Evolutionary conservation across 2,888 invertebrate species (phyloP).

Genomic region (Andrena marginata): DNA sequence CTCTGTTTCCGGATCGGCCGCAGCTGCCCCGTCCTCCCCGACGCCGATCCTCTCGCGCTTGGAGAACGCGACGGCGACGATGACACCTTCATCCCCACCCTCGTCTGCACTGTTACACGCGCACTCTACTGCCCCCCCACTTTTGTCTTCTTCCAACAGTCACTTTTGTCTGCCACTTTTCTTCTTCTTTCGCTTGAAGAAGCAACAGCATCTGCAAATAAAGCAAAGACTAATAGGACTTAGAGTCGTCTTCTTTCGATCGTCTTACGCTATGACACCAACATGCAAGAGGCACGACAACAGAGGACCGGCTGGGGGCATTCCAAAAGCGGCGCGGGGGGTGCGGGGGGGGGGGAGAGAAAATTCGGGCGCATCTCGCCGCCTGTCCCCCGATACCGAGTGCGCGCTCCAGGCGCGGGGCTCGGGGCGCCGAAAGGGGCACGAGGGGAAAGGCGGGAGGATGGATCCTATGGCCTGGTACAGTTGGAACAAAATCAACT

Average conservation of each 20-base stretch:
- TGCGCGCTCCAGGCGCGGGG: slow-evolving; percentile 1
- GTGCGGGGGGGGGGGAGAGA: neutral
- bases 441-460: no score
- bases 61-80: slow-evolving; percentile 32
- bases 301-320: slow-evolving; percentile 18
- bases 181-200: slow-evolving; percentile 99
- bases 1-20: slow-evolving; percentile 80
- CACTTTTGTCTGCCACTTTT: slow-evolving; percentile 96
- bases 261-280: slow-evolving; percentile 64
- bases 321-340: slow-evolving; percentile 44
- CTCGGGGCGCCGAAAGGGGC: no score
- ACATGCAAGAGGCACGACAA: slow-evolving; percentile 69
- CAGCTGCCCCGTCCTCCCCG: slow-evolving; percentile 30
- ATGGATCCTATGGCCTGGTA: neutral
- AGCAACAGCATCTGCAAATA: slow-evolving; percentile 97
- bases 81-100: slow-evolving; percentile 42
- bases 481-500: slow-evolving; percentile 10
- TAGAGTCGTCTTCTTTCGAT: slow-evolving; percentile 80
- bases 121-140: slow-evolving; percentile 86
- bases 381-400: neutral
- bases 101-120: slow-evolving; percentile 79
- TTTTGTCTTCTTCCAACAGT: slow-evolving; percentile 91
- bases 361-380: neutral
- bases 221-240: slow-evolving; percentile 85
- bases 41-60: slow-evolving; percentile 23